A percentile compares a stretch with the other conserved stretches of the same genome.
phyloP scores from a whole-genome alignment of 2,113 vertebrate species.

The Tenrec ecaudatus region DNA sequence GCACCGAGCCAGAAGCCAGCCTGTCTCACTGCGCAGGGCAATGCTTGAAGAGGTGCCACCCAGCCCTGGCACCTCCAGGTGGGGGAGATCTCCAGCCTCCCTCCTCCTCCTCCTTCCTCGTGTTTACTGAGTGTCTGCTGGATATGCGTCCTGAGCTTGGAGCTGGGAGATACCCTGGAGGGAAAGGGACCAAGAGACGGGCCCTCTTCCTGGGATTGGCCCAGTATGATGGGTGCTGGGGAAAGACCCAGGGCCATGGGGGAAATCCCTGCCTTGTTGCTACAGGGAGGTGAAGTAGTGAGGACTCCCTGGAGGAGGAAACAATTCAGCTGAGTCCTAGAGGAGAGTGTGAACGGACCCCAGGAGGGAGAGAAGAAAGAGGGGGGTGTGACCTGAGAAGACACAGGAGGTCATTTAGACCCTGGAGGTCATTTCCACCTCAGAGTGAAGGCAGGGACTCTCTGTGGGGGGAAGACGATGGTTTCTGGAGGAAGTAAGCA shows the following conservation, averaged over 20 bases:
- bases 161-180: background rate
- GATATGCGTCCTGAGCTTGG: background rate
- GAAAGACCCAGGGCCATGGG: background rate
- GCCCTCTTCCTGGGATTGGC: background rate
- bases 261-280: background rate
- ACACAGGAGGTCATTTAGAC: background rate
- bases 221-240: background rate
- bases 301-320: constrained; percentile 24
- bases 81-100: background rate
- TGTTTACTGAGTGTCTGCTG: background rate
- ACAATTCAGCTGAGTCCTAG: background rate
- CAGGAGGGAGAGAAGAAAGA: background rate
- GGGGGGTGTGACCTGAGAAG: background rate
- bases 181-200: background rate
- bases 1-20: background rate
- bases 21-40: background rate
- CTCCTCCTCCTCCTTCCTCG: background rate
- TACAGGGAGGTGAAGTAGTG: background rate
- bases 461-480: fast-evolving
- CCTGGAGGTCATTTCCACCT: background rate
- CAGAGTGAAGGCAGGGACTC: background rate
- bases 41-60: background rate
- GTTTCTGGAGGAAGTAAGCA: constrained; percentile 26
- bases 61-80: background rate
- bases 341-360: background rate